Percentiles rank a stretch among this genome's conserved stretches.
These are phyloP conservation scores for Ernsta delagoae DNA, from an alignment of 2,888 invertebrate species.

Conservation along the genomic window DNA sequence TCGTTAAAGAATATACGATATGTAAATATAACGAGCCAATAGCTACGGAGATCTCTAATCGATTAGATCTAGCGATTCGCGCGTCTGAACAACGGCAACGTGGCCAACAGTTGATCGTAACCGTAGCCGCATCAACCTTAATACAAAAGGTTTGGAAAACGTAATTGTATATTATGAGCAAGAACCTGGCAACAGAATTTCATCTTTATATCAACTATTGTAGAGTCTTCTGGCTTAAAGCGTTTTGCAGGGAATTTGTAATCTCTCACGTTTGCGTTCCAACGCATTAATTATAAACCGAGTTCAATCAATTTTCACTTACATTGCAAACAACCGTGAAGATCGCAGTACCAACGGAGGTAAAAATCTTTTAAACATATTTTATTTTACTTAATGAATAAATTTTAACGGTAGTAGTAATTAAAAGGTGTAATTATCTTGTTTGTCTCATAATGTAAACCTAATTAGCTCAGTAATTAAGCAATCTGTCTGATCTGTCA, in stretches of 20 bases:
- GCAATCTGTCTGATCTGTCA: not conserved
- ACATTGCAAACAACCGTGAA: conserved; percentile 1
- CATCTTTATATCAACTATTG: conserved; percentile 6
- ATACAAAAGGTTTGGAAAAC: conserved; percentile 9
- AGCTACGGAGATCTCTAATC: conserved; percentile 11
- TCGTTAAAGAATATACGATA: conserved; percentile 11
- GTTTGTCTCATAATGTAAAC: conserved; percentile 11
- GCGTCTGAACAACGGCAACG: not conserved
- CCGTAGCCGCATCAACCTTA: not conserved
- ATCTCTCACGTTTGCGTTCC: conserved; percentile 16
- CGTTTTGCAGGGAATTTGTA: not conserved
- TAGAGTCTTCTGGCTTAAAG: not conserved
- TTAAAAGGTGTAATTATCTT: conserved; percentile 8
- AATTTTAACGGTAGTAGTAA: conserved; percentile 14
- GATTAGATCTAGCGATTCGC: conserved; percentile 14
- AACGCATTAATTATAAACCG: conserved; percentile 17
- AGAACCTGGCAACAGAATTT: not conserved
- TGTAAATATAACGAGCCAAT: conserved; percentile 6
- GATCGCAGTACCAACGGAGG: not conserved
- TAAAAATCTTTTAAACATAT: not conserved
- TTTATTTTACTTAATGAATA: not conserved
- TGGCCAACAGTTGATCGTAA: conserved; percentile 13
- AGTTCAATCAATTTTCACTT: conserved; percentile 20
- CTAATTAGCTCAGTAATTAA: conserved; percentile 5
- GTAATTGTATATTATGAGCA: not conserved